These are phyloP conservation scores for Stenchaetothrips biformis DNA, from an alignment of 2,888 invertebrate genomes.

Conservation along the genomic window DNA sequence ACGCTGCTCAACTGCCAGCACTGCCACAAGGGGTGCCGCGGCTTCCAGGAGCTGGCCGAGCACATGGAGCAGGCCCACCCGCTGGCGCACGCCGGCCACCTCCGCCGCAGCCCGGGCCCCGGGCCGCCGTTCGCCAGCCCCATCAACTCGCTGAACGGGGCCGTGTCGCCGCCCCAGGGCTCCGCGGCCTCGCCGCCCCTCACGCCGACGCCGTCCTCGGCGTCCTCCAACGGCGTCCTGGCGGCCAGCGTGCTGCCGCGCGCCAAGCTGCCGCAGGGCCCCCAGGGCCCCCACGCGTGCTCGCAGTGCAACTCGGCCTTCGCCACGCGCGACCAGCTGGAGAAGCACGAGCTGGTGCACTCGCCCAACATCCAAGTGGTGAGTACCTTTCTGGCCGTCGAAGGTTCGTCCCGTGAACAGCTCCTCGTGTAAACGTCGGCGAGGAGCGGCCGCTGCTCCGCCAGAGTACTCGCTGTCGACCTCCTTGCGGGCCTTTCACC, in stretches of 20 bases:
- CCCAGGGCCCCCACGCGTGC: constrained; percentile 53
- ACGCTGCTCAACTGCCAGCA: constrained; percentile 50
- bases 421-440: not conserved
- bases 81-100: constrained; percentile 44
- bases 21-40: constrained; percentile 50
- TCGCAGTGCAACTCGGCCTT: constrained; percentile 84
- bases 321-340: constrained; percentile 76
- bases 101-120: constrained; percentile 49
- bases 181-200: constrained; percentile 37
- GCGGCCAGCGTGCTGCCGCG: constrained; percentile 36
- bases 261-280: constrained; percentile 35
- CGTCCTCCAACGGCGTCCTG: constrained; percentile 35
- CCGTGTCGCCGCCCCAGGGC: constrained; percentile 40
- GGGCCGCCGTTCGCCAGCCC: constrained; percentile 48
- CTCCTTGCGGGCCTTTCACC: constrained; percentile 1
- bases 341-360: constrained; percentile 87
- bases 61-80: constrained; percentile 49
- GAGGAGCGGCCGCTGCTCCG: not conserved
- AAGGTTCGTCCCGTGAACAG: not conserved
- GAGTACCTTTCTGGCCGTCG: constrained; percentile 45
- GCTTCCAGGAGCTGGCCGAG: constrained; percentile 50
- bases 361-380: constrained; percentile 74
- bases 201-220: constrained; percentile 39
- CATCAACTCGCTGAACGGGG: constrained; percentile 46
- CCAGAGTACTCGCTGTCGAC: not conserved